Percentiles rank a stretch among this genome's conserved stretches.
These are phyloP conservation scores for Erebia ligea DNA, from an alignment of 2,888 invertebrate genomes.

Conservation along the genomic window DNA sequence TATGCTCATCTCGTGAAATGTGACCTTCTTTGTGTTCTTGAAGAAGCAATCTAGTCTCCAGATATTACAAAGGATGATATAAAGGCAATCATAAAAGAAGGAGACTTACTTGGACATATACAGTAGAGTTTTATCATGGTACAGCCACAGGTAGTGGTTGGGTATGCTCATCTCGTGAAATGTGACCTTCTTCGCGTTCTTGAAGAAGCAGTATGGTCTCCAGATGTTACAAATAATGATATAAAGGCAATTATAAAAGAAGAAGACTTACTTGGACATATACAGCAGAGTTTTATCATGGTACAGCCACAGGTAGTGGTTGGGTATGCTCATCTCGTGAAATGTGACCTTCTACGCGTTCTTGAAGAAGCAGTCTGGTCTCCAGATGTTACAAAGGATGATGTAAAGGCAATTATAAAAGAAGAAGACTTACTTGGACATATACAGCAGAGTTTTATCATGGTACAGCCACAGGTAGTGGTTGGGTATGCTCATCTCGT, in stretches of 20 bases:
- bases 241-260: background rate
- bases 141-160: conserved; percentile 95
- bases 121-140: conserved; percentile 94
- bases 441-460: conserved; percentile 95
- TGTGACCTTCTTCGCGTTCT: conserved; percentile 96
- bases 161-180: conserved; percentile 98
- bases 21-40: conserved; percentile 96
- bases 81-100: background rate
- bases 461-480: conserved; percentile 96
- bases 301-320: conserved; percentile 95
- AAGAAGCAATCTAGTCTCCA: conserved; percentile 97
- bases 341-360: conserved; percentile 97
- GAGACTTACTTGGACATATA: conserved; percentile 94
- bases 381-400: conserved; percentile 86
- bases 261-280: conserved; percentile 91
- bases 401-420: background rate
- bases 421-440: conserved; percentile 90
- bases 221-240: conserved; percentile 84
- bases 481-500: conserved; percentile 97
- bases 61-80: conserved; percentile 75
- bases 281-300: conserved; percentile 95
- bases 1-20: conserved; percentile 97
- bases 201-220: conserved; percentile 97
- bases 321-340: conserved; percentile 97
- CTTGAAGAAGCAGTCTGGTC: conserved; percentile 96